phyloP scores from a whole-genome alignment of 2,797 vertebrate genomes.

The Enteromius unitaeniatus region DNA sequence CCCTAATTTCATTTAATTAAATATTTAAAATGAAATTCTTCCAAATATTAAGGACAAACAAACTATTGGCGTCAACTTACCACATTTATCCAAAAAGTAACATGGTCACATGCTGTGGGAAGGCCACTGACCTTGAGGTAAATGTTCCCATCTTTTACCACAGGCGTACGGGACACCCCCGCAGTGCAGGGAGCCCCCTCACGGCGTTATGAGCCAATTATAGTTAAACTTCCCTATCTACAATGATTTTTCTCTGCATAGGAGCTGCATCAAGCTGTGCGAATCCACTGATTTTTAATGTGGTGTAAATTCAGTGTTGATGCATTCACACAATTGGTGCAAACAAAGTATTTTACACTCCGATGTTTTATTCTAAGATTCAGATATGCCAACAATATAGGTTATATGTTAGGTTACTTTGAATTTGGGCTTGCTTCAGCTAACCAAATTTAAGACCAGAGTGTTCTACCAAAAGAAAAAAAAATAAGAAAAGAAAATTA shows the following conservation, averaged over 20 bases:
- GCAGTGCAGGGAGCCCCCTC: background rate
- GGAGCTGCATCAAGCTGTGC: background rate
- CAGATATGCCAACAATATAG: background rate
- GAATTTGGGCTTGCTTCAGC: background rate
- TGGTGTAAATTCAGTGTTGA: background rate
- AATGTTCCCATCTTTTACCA: constrained; percentile 16
- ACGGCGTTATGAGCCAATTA: constrained; percentile 18
- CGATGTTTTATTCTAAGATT: background rate
- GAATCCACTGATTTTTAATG: background rate
- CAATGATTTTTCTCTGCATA: background rate
- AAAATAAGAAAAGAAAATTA: background rate
- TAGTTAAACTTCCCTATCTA: background rate
- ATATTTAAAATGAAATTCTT: background rate
- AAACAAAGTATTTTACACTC: background rate
- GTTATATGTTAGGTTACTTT: background rate
- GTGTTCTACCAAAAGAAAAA: background rate
- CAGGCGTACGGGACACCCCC: constrained; percentile 6
- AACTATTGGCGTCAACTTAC: background rate
- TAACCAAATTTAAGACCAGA: background rate
- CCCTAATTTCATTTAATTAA: background rate
- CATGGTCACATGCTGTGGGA: background rate
- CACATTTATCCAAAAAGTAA: background rate
- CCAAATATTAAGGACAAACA: background rate
- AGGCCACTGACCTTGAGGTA: constrained; percentile 13
- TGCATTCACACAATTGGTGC: background rate